Evolutionary conservation across 2,888 invertebrate species (phyloP), one percentile per base, ranked within the genome.

Genomic region (Ectemnius lituratus): DNA sequence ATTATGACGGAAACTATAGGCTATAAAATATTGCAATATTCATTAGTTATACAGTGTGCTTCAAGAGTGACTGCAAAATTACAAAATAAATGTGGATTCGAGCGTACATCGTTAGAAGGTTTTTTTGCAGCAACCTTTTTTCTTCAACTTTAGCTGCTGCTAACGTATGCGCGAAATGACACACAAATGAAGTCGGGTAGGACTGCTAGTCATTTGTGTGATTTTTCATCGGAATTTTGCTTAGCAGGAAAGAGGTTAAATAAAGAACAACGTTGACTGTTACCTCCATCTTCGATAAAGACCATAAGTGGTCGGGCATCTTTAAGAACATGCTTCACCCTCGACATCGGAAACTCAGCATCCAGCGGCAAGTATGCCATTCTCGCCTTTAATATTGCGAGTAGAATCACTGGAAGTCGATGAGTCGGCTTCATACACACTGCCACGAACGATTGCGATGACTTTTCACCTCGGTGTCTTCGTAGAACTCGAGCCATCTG

Each of bases 301-400:
- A 95, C 91, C 20, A 95, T 88, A 0, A 94, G 92, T 0, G 97
- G 97, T 75, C 94, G 93, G 0, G 96, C 93, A 88, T 97, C 97
- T 20, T 92, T 91, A 14, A 97, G 88, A 67, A 97, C 97, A 85
- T 97, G 96, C 20, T 94, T 92, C 59, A 97, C 93, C 80, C 97
- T 93, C 2, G 93, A 93, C 28, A 93, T 93, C 0, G 97, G 97
- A 84, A 94, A 94, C 67, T 92, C 91, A 0, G 94, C 94, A 87
- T 97, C 97, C 84, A 97, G 92, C 0, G 97, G 97, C 66, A 97
- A 92, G 91, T 97, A 97, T 0, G 97, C 95, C 16, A 95, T 96
- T 0, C 97, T 97, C 0, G 95, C 92, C 91, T 97, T 97, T 94
- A 96, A 94, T 64, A 95, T 94, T 0, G 96, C 94, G 75, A 97